Evolutionary conservation across 2,888 invertebrate species (phyloP).

Genomic region (Melieria omissa): DNA sequence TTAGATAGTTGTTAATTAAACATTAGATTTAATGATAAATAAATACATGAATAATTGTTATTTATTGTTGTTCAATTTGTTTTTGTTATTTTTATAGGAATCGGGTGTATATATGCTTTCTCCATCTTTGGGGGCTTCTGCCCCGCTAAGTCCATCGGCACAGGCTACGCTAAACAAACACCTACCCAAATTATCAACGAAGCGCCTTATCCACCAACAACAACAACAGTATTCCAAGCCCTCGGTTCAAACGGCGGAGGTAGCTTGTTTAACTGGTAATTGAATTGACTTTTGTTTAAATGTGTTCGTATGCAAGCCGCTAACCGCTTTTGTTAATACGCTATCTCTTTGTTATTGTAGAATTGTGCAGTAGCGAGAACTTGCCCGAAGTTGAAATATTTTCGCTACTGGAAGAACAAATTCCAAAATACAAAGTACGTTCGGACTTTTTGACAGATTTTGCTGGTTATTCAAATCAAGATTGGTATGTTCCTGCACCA

Average conservation of each 20-base stretch:
- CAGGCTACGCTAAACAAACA: slow-evolving; percentile 67
- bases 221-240: slow-evolving; percentile 52
- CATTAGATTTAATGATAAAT: too few species aligned
- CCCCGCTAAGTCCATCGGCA: slow-evolving; percentile 65
- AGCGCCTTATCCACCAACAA: slow-evolving; percentile 57
- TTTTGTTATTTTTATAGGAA: slow-evolving; percentile 33
- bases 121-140: slow-evolving; percentile 59
- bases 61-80: background rate
- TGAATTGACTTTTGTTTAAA: background rate
- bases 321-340: background rate
- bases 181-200: slow-evolving; percentile 62
- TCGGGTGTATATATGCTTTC: slow-evolving; percentile 54
- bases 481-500: slow-evolving; percentile 93
- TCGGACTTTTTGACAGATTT: slow-evolving; percentile 94
- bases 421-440: slow-evolving; percentile 92
- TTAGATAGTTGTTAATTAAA: too few species aligned
- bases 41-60: background rate
- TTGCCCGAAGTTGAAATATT: slow-evolving; percentile 96
- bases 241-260: slow-evolving; percentile 59
- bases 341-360: slow-evolving; percentile 66
- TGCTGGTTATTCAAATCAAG: slow-evolving; percentile 77
- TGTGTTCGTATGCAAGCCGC: background rate
- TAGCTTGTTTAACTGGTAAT: slow-evolving; percentile 64
- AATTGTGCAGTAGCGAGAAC: slow-evolving; percentile 91
- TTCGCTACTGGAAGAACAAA: slow-evolving; percentile 93